Percentiles rank a stretch among this genome's conserved stretches.
Conservation (phyloP, 2,888 invertebrate genomes). For the Xestia c-nigrum region DNA sequence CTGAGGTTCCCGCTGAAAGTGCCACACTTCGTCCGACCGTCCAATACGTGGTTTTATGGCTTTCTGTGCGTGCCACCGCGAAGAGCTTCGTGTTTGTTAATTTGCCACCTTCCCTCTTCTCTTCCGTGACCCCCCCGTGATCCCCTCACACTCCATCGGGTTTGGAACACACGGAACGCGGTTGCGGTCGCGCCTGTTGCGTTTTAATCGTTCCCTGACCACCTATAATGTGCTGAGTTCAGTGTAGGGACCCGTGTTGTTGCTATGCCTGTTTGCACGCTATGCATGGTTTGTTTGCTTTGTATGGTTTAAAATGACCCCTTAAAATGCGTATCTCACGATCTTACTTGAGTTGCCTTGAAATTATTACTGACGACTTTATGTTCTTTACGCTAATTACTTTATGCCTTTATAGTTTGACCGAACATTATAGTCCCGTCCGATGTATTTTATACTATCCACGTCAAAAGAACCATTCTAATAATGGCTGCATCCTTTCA, state of each 20-base stretch:
- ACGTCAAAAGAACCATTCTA: not conserved
- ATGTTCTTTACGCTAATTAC: not conserved
- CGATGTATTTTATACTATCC: not conserved
- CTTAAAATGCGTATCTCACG: slow-evolving; percentile 9
- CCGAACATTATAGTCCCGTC: not conserved
- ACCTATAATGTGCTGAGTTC: slow-evolving; percentile 55
- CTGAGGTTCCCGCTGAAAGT: slow-evolving; percentile 55
- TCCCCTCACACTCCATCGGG: slow-evolving; percentile 45
- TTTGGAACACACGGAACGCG: slow-evolving; percentile 49
- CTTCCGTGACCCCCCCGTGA: slow-evolving; percentile 31
- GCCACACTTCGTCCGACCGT: slow-evolving; percentile 57
- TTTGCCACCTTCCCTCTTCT: slow-evolving; percentile 68
- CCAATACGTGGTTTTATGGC: slow-evolving; percentile 75
- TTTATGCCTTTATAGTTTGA: not conserved
- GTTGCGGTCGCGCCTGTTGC: slow-evolving; percentile 74
- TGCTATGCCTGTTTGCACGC: slow-evolving; percentile 48
- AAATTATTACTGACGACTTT: not conserved
- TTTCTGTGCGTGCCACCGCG: slow-evolving; percentile 73
- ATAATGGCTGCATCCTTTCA: not conserved
- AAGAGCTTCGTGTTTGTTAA: slow-evolving; percentile 76
- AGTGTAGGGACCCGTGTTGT: slow-evolving; percentile 40
- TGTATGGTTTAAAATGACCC: slow-evolving; percentile 17
- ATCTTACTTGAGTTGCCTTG: slow-evolving; percentile 17
- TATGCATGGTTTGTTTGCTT: slow-evolving; percentile 31
- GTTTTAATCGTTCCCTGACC: slow-evolving; percentile 71